A percentile compares a stretch with the other conserved stretches of the same genome.
Evolutionary conservation across 2,113 vertebrate species (phyloP).

Genomic region (Eurystomus gularis): DNA sequence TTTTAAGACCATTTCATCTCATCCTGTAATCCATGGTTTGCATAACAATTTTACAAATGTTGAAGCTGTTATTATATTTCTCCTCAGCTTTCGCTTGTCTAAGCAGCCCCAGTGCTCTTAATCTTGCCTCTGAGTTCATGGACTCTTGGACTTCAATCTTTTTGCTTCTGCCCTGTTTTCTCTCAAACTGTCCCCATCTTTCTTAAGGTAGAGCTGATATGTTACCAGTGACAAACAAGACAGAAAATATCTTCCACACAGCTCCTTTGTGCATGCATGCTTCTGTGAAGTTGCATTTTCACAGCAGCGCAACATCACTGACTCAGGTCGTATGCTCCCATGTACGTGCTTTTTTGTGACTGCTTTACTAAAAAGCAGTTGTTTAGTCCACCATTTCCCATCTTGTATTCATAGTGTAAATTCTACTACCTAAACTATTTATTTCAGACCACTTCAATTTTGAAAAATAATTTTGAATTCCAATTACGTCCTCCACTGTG

Average conservation of each 20-base stretch:
- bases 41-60: not conserved
- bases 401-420: not conserved
- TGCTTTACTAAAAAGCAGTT: not conserved
- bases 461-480: not conserved
- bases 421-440: not conserved
- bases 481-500: not conserved
- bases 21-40: not conserved
- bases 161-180: not conserved
- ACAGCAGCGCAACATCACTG: not conserved
- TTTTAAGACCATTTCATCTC: not conserved
- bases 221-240: not conserved
- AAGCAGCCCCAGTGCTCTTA: not conserved
- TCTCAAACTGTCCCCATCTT: not conserved
- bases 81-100: not conserved
- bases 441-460: not conserved
- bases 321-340: not conserved
- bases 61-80: not conserved
- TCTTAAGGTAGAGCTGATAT: not conserved
- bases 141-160: not conserved
- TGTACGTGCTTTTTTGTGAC: rapidly evolving
- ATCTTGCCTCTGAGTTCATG: rapidly evolving
- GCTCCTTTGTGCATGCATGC: not conserved
- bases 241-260: not conserved
- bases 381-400: not conserved
- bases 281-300: not conserved